Base-by-base conservation (phyloP, 2,113 vertebrate genomes). In the Leptocoma aspasia region DNA sequence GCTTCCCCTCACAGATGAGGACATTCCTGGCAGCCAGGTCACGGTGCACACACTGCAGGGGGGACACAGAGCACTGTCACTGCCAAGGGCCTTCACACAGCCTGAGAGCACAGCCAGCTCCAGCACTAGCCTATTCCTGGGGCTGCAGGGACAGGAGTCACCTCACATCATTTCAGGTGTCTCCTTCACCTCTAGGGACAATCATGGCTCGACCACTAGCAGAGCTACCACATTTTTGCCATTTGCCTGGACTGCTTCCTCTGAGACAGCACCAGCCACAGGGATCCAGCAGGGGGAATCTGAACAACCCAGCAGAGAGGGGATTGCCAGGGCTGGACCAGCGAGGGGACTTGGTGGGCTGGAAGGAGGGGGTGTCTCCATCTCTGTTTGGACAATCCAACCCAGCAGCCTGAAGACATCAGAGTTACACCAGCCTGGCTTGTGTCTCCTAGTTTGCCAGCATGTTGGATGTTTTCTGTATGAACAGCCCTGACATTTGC, bases 1-100 rank as follows among this genome's bases (percentile, higher is more conserved):
- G 98, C 92, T 99, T 99, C 57, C 99, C 99, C 84, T 99, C 99
- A 7, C 99, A 99, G 97, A 99, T 99, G 95, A 99, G 97, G 73
- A 99, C 99, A 0, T 99, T 99, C 81, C 99, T 98, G 75, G 99
- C 99, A 4, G 99, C 99, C 81, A 99, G 98, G 93, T 99, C 99
- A 27, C 99, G 98, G 84, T 99, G 99, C 82, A 99, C 99, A n/a
- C 99, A 99, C 99, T 99, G 96, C 1, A 56, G 56, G 18, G 24
- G 12, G 31, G 13, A 84, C 3, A 19, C 61, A 89, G 47, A 33
- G 15, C 54, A 66, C 30, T 56, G 76, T 73, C 66, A 90, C 30
- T 60, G 30, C 0, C 0, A 79, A 90, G 13, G 8, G 3, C 2
- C 17, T 11, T 30, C 42, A 16, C 27, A 28, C 23, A 75, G 28